Conservation (phyloP, 92 coral and sea anemone genomes). For the Scolanthus callimorphus region DNA sequence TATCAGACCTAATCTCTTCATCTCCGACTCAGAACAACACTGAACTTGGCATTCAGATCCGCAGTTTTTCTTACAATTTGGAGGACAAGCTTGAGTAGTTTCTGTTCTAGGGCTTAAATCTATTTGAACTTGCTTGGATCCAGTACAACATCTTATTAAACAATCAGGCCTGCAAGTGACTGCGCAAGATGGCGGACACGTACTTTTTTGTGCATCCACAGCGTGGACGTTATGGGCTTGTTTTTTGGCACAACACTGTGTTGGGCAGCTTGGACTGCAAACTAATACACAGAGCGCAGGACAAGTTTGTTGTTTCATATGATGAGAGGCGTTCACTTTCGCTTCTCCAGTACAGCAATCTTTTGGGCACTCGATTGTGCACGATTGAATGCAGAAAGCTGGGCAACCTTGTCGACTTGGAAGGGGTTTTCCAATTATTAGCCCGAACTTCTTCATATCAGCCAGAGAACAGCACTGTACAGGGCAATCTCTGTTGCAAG, state of each 20-base stretch:
- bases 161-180: constrained; percentile 22
- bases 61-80: constrained; percentile 2
- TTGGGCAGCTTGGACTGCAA: constrained; percentile 26
- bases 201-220: too few relatives aligned
- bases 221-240: constrained; percentile 3
- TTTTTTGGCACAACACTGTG: too few relatives aligned
- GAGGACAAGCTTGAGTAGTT: constrained; percentile 10
- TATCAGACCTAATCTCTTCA: not conserved
- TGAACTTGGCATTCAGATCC: constrained; percentile 15
- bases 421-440: not conserved
- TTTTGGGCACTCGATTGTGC: constrained; percentile 14
- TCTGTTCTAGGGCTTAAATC: constrained; percentile 6
- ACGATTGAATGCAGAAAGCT: constrained; percentile 10
- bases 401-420: constrained; percentile 6
- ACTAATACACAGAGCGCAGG: constrained; percentile 6
- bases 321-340: not conserved
- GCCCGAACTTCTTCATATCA: not conserved
- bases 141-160: constrained; percentile 27
- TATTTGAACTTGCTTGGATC: constrained; percentile 1
- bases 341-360: constrained; percentile 27
- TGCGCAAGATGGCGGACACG: constrained; percentile 16
- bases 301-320: constrained; percentile 3
- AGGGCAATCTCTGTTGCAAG: constrained; percentile 21
- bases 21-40: constrained; percentile 17
- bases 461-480: constrained; percentile 17